Base-by-base conservation (phyloP, 1,140 invertebrate genomes). In the Drosophila albomicans region DNA sequence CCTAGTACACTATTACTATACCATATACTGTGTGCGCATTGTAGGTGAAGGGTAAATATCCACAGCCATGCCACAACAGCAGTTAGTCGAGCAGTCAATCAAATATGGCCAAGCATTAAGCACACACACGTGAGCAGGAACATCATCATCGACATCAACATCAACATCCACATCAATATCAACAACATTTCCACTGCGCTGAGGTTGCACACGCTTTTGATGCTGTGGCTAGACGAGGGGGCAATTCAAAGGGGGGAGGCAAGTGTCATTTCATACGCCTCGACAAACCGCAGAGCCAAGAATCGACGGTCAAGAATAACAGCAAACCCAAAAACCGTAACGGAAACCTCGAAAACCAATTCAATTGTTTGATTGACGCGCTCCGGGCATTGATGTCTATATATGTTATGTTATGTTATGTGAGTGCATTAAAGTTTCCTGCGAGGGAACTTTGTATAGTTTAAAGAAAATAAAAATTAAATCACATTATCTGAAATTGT, bases 21-120 rank as follows among this genome's bases (percentile, higher is more conserved):
- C 20, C 20, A 10, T 32, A 32, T 32, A 32, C 30, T 8, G n/a
- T 28, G 1, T 25, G n/a, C 30, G 41, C 15, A 45, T 20, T 45
- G 16, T 11, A 45, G 49, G 68, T 65, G 67, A 68, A 69, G 38
- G 49, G 58, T 43, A 54, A 30, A 35, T n/a, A 54, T 32, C 48
- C 46, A 20, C 1, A 5, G 16, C 49, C n/a, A 13, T 5, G 10
- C 57, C 57, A 45, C 57, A 59, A 28, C 11, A 45, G 10, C 57
- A 81, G 75, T 85, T 81, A 77, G 75, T 72, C 63, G 78, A 64
- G 75, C 71, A 85, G 82, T 86, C 82, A 85, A 85, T 85, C 82
- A 81, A 81, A 85, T 64, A 67, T 69, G 67, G 65, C 61, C 52
- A 68, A 7, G 51, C 73, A 73, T 48, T 58, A 51, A 63, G 28